Percentiles rank a stretch among this genome's conserved stretches.
These are phyloP conservation scores for Microplitis demolitor DNA, from an alignment of 1,140 invertebrate species.

Conservation along the genomic window DNA sequence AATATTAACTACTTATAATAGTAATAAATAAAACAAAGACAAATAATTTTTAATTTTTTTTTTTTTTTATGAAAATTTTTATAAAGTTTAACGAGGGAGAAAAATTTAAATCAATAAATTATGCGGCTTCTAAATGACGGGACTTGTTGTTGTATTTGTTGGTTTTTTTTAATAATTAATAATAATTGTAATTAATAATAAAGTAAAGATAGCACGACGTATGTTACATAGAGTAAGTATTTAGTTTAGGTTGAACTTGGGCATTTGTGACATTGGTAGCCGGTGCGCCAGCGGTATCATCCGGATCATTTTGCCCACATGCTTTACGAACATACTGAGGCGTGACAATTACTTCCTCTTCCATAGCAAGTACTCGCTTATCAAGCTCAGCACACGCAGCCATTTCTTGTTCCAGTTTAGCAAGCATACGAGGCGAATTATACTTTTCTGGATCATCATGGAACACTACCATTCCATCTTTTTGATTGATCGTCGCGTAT, in stretches of 20 bases:
- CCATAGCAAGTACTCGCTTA: constrained; percentile 87
- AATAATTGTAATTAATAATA: not conserved
- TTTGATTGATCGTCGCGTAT: constrained; percentile 96
- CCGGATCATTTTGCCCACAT: constrained; percentile 66
- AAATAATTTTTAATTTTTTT: no score
- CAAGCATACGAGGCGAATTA: constrained; percentile 84
- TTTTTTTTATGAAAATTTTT: not conserved
- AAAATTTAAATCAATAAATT: not conserved
- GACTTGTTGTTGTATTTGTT: not conserved
- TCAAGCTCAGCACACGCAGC: constrained; percentile 84
- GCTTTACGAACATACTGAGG: constrained; percentile 83
- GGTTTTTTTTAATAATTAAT: not conserved
- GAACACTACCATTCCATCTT: constrained; percentile 97
- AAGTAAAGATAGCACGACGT: constrained; percentile 47
- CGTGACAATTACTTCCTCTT: constrained; percentile 91
- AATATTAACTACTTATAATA: no score
- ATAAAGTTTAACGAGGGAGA: not conserved
- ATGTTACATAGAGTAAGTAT: constrained; percentile 59
- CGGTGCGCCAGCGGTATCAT: constrained; percentile 64
- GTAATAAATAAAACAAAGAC: no score
- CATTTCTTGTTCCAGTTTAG: constrained; percentile 87
- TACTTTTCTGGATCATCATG: constrained; percentile 96
- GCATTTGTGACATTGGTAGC: constrained; percentile 61
- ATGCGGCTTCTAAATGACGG: not conserved
- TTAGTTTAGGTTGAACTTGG: constrained; percentile 56